Percentiles rank a stretch among this genome's conserved stretches.
Conservation (phyloP, 1,140 invertebrate genomes). For the Caenorhabditis briggsae region DNA sequence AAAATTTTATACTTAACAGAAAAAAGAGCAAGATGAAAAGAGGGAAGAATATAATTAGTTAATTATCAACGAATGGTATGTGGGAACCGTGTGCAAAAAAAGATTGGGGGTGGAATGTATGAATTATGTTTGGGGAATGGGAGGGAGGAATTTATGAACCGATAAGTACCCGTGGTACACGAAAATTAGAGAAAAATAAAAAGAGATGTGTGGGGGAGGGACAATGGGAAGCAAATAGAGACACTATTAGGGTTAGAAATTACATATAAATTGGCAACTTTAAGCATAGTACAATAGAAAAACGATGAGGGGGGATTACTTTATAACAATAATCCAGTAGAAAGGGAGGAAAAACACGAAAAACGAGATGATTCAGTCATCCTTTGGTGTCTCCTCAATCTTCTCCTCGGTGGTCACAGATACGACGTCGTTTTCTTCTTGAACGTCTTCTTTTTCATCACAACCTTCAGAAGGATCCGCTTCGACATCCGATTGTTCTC, state of each 20-base stretch:
- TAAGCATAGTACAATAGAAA: constrained; percentile 41
- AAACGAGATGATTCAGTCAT: constrained; percentile 22
- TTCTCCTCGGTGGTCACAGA: background rate
- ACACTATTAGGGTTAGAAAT: constrained; percentile 46
- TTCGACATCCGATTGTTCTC: background rate
- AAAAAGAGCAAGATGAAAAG: constrained; percentile 32
- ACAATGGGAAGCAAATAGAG: constrained; percentile 6
- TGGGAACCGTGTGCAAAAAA: background rate
- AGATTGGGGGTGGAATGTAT: background rate
- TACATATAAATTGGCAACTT: constrained; percentile 40
- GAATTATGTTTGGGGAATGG: background rate
- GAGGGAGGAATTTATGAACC: constrained; percentile 24
- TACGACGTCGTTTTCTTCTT: background rate
- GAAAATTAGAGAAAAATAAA: background rate
- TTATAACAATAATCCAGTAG: constrained; percentile 10
- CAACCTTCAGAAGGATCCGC: background rate
- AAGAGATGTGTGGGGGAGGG: background rate
- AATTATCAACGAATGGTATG: constrained; percentile 37
- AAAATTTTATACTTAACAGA: constrained; percentile 42
- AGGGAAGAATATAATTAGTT: constrained; percentile 36
- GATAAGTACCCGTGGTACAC: constrained; percentile 19
- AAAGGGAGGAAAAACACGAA: constrained; percentile 37
- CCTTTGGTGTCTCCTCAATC: constrained; percentile 6
- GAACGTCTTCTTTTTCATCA: background rate
- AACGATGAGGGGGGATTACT: background rate